Evolutionary conservation across 2,797 vertebrate species (phyloP), one percentile per base, ranked within the genome.

Genomic region (Rhabdomys pumilio): DNA sequence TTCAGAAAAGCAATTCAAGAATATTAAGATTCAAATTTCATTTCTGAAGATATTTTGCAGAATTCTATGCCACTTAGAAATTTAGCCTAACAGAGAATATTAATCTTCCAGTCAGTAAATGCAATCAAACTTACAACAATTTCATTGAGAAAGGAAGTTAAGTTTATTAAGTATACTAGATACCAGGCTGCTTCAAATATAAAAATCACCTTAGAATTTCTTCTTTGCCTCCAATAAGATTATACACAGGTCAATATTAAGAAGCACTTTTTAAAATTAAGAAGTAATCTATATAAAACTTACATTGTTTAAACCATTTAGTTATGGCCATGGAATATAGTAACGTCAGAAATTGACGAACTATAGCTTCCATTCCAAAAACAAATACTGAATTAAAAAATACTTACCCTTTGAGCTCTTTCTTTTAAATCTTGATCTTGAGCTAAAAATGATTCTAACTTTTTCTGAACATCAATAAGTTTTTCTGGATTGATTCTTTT

Each of bases 371-470:
- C 38, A 83, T 24, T 26, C 22, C 26, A 81, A 95, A 82, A 22
- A 50, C 75, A 91, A 38, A 24, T 65, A 53, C 0, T n/a, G 13
- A 19, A 85, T 90, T 29, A 81, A 9, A 95, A 41, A 86, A 75
- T 2, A 98, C 99, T 98, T 98, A 99, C 99, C 98, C 99, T 98
- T 98, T 99, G 99, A 8, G 99, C 99, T 95, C 99, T 98, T 96
- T 99, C 99, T 98, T 99, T 99, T 98, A 99, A 99, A 95, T 99
- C 99, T 97, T 98, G 99, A 98, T 99, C 99, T 98, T 99, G 99
- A 44, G 99, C 99, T 98, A 99, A 98, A 98, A 99, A 99, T 0
- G 99, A 98, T 80, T 99, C 98, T 97, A 99, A 96, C 96, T 99
- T 99, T 98, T 99, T 99, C 97, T 99, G 99, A 24, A 99, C 98